Base-by-base conservation (phyloP, 2,888 invertebrate species). In the Tachina fera region DNA sequence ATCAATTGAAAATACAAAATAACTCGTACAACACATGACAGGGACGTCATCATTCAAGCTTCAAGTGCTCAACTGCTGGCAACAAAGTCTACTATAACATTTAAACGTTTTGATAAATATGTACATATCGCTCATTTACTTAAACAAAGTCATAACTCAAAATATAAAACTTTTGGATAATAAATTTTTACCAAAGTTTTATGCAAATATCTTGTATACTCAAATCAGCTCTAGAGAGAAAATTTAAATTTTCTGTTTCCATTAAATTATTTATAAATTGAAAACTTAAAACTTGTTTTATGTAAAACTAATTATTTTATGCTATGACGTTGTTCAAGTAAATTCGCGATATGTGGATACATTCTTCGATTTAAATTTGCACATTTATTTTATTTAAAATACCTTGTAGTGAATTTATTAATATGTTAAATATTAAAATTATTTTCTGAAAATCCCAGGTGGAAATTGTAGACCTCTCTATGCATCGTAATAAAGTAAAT, bases 21-120 rank as follows among this genome's bases (percentile, higher is more conserved):
- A 53, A 56, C 31, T 79, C 53, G 39, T 39, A 61, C 47, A 79
- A 65, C 43, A 53, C 47, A 63, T 49, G n/a, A 51, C 51, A 51
- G 67, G 47, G 47, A 79, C 71, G 68, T 78, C 77, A 65, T 65
- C 47, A 41, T 56, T 0, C 53, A 65, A 63, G 63, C 63, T 61
- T 51, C 31, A 78, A 61, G 43, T 41, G 43, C 61, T 77, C 49
- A 9, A 49, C 16, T 31, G 45, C 47, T n/a, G 22, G 13, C 16
- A 19, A 39, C n/a, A 43, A 41, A 45, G 11, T 61, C 39, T n/a
- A 39, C 60, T n/a, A n/a, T n/a, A 70, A 45, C 16, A 79, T 19
- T 14, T n/a, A 60, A 56, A 41, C 9, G 9, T 22, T 22, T 79
- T 56, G n/a, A 31, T 5, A 31, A 31, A 31, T 6, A 31, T 4